Conservation (phyloP, 2,888 invertebrate species). For the Drosophila meridiana region DNA sequence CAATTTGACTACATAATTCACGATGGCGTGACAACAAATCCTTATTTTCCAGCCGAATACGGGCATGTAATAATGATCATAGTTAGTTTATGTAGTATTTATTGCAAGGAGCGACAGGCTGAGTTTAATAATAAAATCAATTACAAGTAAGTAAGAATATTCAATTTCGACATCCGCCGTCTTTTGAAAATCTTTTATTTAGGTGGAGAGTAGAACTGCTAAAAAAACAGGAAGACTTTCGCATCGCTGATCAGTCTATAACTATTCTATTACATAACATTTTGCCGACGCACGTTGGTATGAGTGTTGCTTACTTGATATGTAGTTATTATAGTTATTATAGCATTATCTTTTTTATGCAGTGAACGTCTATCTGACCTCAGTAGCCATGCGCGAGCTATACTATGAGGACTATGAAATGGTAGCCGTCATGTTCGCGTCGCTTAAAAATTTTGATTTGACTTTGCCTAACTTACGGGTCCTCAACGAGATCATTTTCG, state of each 20-base stretch:
- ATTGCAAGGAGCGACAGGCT: constrained; percentile 94
- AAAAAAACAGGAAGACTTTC: constrained; percentile 93
- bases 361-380: constrained; percentile 87
- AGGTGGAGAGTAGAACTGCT: constrained; percentile 89
- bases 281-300: constrained; percentile 96
- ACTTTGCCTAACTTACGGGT: constrained; percentile 88
- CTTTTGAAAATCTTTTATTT: constrained; percentile 6
- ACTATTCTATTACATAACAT: constrained; percentile 96
- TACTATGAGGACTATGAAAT: constrained; percentile 95
- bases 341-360: background rate
- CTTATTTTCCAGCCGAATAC: constrained; percentile 88
- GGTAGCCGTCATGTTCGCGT: constrained; percentile 98
- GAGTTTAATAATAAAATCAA: constrained; percentile 95
- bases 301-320: constrained; percentile 71
- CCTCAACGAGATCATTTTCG: constrained; percentile 95
- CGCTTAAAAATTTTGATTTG: constrained; percentile 92
- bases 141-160: constrained; percentile 86
- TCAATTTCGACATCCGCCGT: background rate
- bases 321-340: background rate
- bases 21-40: constrained; percentile 89
- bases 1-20: constrained; percentile 86
- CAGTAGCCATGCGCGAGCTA: constrained; percentile 89
- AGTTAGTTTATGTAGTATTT: constrained; percentile 90
- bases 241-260: constrained; percentile 93
- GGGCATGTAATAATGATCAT: constrained; percentile 90